Conservation (phyloP, 2,113 vertebrate genomes). For the Aldabrachelys gigantea region DNA sequence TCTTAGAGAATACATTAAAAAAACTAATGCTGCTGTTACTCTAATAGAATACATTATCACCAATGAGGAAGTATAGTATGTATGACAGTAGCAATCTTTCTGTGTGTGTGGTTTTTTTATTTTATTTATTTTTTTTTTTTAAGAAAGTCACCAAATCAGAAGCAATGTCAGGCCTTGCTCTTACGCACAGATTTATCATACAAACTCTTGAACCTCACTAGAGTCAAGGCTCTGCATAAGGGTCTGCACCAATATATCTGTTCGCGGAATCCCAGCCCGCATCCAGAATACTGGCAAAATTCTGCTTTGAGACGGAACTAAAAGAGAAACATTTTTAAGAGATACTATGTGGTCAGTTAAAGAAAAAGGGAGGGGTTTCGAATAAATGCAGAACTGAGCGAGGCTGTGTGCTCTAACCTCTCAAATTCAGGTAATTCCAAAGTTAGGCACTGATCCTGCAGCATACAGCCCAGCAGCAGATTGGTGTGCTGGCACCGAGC, state of each 20-base stretch:
- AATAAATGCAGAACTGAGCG: neutral
- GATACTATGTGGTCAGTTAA: neutral
- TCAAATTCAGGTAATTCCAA: neutral
- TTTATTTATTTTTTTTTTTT: neutral
- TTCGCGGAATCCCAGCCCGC: conserved; percentile 10
- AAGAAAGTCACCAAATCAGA: neutral
- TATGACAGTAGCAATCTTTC: neutral
- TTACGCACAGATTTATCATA: neutral
- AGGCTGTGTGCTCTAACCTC: neutral
- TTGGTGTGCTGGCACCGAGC: neutral
- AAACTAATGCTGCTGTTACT: neutral
- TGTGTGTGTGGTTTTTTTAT: too few relatives aligned
- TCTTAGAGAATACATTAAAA: accelerated
- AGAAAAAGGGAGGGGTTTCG: neutral
- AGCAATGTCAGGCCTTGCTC: neutral
- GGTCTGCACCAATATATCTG: neutral
- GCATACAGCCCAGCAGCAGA: accelerated
- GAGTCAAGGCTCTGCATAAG: neutral
- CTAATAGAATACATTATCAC: neutral
- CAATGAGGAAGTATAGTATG: neutral
- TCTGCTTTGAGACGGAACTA: conserved; percentile 31
- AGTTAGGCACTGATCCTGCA: neutral
- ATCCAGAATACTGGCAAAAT: neutral
- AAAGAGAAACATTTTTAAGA: neutral
- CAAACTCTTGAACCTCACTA: neutral